phyloP scores from a whole-genome alignment of 2,113 vertebrate species.

The Eolophus roseicapilla region DNA sequence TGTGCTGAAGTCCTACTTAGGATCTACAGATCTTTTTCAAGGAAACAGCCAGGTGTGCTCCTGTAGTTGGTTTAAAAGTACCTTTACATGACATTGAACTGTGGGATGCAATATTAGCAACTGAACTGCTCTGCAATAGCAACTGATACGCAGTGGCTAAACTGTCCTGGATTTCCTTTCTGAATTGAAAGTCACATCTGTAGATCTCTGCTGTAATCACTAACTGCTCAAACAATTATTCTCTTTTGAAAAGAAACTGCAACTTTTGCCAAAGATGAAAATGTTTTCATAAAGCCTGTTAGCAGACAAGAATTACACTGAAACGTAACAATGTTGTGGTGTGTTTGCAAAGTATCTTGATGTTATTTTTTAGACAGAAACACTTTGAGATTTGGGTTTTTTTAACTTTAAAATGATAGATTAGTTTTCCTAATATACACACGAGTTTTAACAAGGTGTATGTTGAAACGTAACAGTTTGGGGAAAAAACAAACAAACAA shows the following conservation, averaged over 20 bases:
- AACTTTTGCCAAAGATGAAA: background rate
- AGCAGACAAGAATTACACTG: background rate
- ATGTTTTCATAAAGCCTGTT: background rate
- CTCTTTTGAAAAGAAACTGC: background rate
- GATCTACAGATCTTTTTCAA: background rate
- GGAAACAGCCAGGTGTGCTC: background rate
- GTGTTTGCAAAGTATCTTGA: background rate
- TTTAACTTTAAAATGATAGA: background rate
- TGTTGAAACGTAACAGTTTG: background rate
- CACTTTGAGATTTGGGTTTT: background rate
- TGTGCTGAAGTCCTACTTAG: background rate
- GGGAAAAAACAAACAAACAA: background rate
- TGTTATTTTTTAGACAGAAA: slow-evolving; percentile 7
- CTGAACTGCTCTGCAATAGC: background rate
- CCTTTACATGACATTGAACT: background rate
- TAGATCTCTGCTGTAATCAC: background rate
- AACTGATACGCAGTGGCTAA: background rate
- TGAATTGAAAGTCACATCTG: background rate
- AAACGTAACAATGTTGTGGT: background rate
- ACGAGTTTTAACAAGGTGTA: slow-evolving; percentile 9
- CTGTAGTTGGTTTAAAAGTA: background rate
- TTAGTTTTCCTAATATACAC: background rate
- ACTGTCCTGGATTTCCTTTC: background rate
- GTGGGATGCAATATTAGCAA: background rate
- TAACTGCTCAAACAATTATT: background rate